These are phyloP conservation scores for Scaptomyza cyrtandrae DNA, from an alignment of 2,888 invertebrate genomes.

Conservation along the genomic window DNA sequence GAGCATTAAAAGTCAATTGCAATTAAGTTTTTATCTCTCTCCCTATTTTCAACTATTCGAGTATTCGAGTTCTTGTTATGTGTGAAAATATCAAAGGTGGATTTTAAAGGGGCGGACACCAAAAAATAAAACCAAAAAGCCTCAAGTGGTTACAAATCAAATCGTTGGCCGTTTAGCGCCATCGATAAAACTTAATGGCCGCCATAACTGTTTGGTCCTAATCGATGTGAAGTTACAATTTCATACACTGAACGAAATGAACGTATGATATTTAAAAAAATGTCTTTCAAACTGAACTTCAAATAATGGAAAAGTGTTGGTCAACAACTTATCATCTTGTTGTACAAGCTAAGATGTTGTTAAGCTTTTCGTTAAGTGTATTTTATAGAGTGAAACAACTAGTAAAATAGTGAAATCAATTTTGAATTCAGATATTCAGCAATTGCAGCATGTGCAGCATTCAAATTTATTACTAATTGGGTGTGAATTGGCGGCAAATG, in stretches of 20 bases:
- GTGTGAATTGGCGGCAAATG: slow-evolving; percentile 80
- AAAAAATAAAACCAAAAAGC: background rate
- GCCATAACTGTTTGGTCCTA: slow-evolving; percentile 79
- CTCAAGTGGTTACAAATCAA: slow-evolving; percentile 79
- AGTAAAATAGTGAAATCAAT: slow-evolving; percentile 12
- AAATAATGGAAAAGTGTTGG: too few species aligned
- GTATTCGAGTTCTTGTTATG: slow-evolving; percentile 34
- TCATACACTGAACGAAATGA: slow-evolving; percentile 34
- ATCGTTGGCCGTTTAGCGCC: slow-evolving; percentile 67
- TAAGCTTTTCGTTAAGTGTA: slow-evolving; percentile 26
- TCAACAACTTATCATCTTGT: too few species aligned
- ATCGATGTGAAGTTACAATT: slow-evolving; percentile 51
- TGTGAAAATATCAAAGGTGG: slow-evolving; percentile 78
- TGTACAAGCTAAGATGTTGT: too few species aligned
- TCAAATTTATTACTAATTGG: slow-evolving; percentile 84
- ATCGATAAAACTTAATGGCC: slow-evolving; percentile 83
- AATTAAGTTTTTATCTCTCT: slow-evolving; percentile 66
- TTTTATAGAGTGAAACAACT: too few species aligned
- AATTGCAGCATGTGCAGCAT: slow-evolving; percentile 71
- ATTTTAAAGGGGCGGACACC: slow-evolving; percentile 33
- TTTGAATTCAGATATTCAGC: slow-evolving; percentile 25
- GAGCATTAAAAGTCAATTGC: slow-evolving; percentile 78
- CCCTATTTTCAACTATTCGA: background rate
- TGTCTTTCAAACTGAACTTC: too few species aligned
- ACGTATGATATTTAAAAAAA: too few species aligned